Evolutionary conservation across 2,888 invertebrate species (phyloP), one percentile per base, ranked within the genome.

Genomic region (Lasioglossum morio): DNA sequence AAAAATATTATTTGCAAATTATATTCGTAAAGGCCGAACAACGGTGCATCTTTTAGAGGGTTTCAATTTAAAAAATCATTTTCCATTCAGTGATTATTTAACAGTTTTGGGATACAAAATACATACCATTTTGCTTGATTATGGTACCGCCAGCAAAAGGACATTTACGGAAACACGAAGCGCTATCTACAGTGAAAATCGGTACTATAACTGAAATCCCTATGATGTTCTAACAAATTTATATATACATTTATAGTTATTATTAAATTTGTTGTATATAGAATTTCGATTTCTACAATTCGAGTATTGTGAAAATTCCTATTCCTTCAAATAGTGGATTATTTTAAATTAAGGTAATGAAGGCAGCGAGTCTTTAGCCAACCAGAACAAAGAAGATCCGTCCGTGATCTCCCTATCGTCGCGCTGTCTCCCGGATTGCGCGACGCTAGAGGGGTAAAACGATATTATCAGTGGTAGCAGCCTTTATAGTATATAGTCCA

Each of bases 41-140:
- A 57, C 27, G 23, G 27, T 77, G 74, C 10, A 73, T 76, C 46
- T 46, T n/a, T 75, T n/a, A 74, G 46, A 27, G 72, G 57, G 84
- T 91, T 90, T 57, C 37, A 53, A 37, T 77, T 2, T 60, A 85
- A 48, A 40, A 72, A 48, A 60, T 46, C 60, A 74, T 7, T 40
- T 69, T 90, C 92, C 80, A 76, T 79, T 72, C 27, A 30, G 77
- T 7, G 94, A 94, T 94, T 94, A 87, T 76, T 77, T 60, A 77
- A 87, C 66, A 92, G 87, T 93, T 91, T 80, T 77, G 77, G 88
- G 94, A 94, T 94, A 88, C 84, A 75, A 91, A 92, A 88, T 94
- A 94, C 94, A 82, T 93, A 94, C 94, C 94, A 94, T 94, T 90
- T 92, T 93, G 89, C 78, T 88, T 82, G 88, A 88, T 89, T 89